Percentiles rank a stretch among this genome's conserved stretches.
Evolutionary conservation across 2,797 vertebrate genomes (phyloP).

Genomic region (Cuniculus paca): DNA sequence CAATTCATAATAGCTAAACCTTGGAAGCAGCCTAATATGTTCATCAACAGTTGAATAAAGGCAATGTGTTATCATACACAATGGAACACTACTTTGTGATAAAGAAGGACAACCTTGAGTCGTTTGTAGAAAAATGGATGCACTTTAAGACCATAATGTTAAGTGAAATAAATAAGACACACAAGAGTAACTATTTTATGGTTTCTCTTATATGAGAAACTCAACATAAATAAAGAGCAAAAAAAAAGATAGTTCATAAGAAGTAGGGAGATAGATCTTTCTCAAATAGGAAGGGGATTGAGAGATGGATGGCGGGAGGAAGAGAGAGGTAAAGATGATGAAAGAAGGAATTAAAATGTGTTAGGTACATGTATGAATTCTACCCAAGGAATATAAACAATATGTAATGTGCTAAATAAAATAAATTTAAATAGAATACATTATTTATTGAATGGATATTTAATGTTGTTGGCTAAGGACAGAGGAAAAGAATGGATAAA

Average conservation of each 20-base stretch:
- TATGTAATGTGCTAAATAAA: neutral
- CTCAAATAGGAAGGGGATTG: neutral
- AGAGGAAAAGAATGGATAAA: neutral
- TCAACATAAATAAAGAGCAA: neutral
- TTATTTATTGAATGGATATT: slow-evolving; percentile 44
- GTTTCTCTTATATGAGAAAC: neutral
- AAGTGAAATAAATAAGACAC: neutral
- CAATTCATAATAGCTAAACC: neutral
- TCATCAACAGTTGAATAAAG: neutral
- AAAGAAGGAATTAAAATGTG: neutral
- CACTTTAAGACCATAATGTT: neutral
- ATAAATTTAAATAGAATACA: neutral
- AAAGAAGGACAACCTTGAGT: neutral
- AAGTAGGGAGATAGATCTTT: neutral
- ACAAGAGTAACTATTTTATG: neutral
- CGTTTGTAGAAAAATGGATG: neutral
- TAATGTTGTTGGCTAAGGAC: neutral
- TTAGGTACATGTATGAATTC: neutral
- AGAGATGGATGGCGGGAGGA: neutral
- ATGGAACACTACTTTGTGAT: neutral
- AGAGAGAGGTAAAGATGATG: neutral
- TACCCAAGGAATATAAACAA: neutral
- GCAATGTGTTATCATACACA: neutral
- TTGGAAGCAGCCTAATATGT: neutral
- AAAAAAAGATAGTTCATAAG: neutral